Base-by-base conservation (phyloP, 2,113 vertebrate genomes). In the Chloebia gouldiae region DNA sequence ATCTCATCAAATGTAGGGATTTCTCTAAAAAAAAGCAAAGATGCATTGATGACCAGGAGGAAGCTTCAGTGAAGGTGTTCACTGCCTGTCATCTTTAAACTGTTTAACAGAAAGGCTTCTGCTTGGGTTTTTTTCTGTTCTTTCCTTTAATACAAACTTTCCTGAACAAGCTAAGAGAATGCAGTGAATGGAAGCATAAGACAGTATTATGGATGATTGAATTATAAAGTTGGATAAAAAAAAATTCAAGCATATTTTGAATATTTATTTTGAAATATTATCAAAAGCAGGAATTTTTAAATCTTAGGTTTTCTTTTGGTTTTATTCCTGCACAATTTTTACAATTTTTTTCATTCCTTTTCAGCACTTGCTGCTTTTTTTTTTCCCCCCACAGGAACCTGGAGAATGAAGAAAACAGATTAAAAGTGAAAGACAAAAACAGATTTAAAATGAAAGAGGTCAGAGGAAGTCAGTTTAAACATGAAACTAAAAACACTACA, bases 391-490 rank as follows among this genome's bases (percentile, higher is more conserved):
- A 60, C 24, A 68, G 53, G n/a, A 96, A 70, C 44, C 19, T 76
- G 27, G n/a, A 72, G n/a, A 69, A 37, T n/a, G 28, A 37, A 90
- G 68, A 85, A 92, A 92, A 61, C 24, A 79, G 64, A 68, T 75
- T 90, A 83, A 70, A 92, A 86, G 64, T 75, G 44, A 85, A 94
- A 92, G 39, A 51, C 44, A 4, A 75, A 89, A 91, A 47, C 10
- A 66, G 64, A 60, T 66, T 90, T 87, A 85, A 91, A 89, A 54
- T 66, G n/a, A 83, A 90, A 94, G 31, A 39, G 95, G 28, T 70
- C 19, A 75, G 54, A 82, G 45, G 54, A 90, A 93, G 57, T 77
- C 10, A 72, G 12, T 68, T 93, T 87, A 68, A 75, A 81, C 44
- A 31, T 61, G 57, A 91, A 93, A 88, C 42, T 86, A 66, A 86